A percentile compares a stretch with the other conserved stretches of the same genome.
Evolutionary conservation across 2,113 vertebrate genomes (phyloP).

Genomic region (human (Homo sapiens)): GRCh38 chr9:19651001-19651500

Average conservation of each 20-base stretch:
- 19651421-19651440: not conserved
- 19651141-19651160: not conserved
- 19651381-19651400: not conserved
- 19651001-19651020: slow-evolving; percentile 7
- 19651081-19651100: not conserved
- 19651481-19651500: not conserved
- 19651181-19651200: too few species aligned
- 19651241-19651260: not conserved
- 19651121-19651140: not conserved
- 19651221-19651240: not conserved
- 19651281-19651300: not conserved
- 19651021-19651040: not conserved
- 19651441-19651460: not conserved
- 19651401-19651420: not conserved
- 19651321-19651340: not conserved
- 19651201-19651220: not conserved
- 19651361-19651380: not conserved
- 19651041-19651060: slow-evolving; percentile 18
- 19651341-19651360: not conserved
- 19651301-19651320: not conserved
- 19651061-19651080: slow-evolving; percentile 10
- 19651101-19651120: not conserved
- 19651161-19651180: not conserved
- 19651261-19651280: not conserved
- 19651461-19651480: accelerated